Base-by-base conservation (phyloP, 2,888 invertebrate species). In the Physocephala rufipes region DNA sequence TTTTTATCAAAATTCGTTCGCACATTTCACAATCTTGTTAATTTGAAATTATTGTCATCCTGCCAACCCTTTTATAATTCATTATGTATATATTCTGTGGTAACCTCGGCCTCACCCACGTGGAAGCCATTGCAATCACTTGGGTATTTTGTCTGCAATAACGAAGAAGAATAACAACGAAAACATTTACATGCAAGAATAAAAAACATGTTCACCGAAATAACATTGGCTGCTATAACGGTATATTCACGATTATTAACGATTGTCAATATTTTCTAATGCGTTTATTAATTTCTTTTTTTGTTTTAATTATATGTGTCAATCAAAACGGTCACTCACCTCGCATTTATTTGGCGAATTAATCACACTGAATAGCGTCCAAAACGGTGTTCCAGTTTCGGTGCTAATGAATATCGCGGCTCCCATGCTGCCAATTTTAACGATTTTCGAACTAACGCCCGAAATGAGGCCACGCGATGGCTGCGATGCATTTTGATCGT, bases 31-130 rank as follows among this genome's bases (percentile, higher is more conserved):
- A 62, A 28, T 63, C 30, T 30, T 26, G 19, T 16, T 43, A 63
- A 43, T 24, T 24, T n/a, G n/a, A n/a, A n/a, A n/a, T n/a, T n/a
- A n/a, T n/a, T n/a, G n/a, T n/a, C n/a, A 36, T 2, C 21, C 30
- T 26, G 2, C 51, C 7, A 3, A 24, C 2, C n/a, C 24, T 36
- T 55, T 79, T 91, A 94, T 85, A 95, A 89, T 87, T 95, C 95
- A 82, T 89, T 94, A 86, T 94, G 95, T 79, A 91, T 89, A 74
- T 92, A 92, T 87, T 94, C 94, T 62, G 93, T 94, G 70, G 93
- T 94, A 36, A 93, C 93, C 88, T 90, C 91, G 59, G 91, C 85
- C 85, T 95, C 95, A 82, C 94, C 94, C 81, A 92, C 91, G 83
- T 94, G 94, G 88, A 94, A 95, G 1, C 91, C 90, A 30, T 89